Conservation (phyloP, 2,797 vertebrate species). For the Halcyon badia region DNA sequence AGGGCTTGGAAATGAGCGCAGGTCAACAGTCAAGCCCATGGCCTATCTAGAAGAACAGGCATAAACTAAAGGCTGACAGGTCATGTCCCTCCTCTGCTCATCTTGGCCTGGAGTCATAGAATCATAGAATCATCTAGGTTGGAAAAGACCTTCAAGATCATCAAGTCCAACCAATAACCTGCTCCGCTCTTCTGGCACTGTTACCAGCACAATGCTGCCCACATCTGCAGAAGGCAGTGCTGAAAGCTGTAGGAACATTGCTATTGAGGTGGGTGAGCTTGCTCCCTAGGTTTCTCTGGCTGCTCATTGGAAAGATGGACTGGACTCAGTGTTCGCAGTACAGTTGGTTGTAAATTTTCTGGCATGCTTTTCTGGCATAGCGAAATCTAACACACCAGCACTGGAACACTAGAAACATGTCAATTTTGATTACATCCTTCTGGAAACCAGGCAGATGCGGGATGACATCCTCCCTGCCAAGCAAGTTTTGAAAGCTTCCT, state of each 20-base stretch:
- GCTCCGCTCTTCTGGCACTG: neutral
- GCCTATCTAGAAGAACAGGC: neutral
- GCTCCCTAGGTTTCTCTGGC: neutral
- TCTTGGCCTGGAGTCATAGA: neutral
- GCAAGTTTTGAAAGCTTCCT: neutral
- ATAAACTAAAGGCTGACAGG: neutral
- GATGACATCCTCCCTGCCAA: neutral
- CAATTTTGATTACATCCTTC: neutral
- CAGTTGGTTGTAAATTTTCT: neutral
- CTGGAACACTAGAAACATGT: neutral
- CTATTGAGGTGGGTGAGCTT: neutral
- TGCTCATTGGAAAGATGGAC: neutral
- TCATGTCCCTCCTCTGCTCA: neutral
- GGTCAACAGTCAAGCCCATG: neutral
- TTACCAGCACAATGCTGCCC: rapidly evolving
- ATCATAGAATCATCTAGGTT: too few relatives aligned
- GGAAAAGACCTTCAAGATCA: too few relatives aligned
- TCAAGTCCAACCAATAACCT: too few relatives aligned
- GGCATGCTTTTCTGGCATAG: neutral
- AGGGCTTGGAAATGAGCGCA: slow-evolving; percentile 20
- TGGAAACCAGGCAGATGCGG: neutral
- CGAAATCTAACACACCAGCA: neutral
- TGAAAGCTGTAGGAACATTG: neutral
- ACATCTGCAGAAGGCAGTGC: neutral
- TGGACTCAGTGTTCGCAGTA: neutral